These are phyloP conservation scores for Microchirus variegatus DNA, from an alignment of 2,797 vertebrate species.

Conservation along the genomic window DNA sequence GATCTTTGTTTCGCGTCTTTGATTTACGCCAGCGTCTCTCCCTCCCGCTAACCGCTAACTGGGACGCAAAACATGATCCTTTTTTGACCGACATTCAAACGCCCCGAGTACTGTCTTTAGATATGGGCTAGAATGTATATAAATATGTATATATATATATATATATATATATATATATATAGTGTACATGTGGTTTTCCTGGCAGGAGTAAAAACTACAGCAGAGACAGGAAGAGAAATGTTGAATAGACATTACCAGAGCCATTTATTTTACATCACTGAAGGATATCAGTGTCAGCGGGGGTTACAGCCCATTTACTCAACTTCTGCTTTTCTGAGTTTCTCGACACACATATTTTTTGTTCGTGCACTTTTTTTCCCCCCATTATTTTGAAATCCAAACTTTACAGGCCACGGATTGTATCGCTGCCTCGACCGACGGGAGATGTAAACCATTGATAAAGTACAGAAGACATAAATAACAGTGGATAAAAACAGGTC, in stretches of 20 bases:
- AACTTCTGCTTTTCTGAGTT: slow-evolving; percentile 37
- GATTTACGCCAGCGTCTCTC: slow-evolving; percentile 47
- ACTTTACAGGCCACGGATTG: background rate
- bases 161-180: slow-evolving; percentile 4
- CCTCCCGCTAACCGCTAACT: slow-evolving; percentile 44
- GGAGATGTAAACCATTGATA: background rate
- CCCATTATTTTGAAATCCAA: slow-evolving; percentile 15
- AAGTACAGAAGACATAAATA: no score
- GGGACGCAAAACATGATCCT: slow-evolving; percentile 57
- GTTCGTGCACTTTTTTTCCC: slow-evolving; percentile 11
- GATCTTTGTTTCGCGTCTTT: slow-evolving; percentile 59
- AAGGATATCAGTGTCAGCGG: slow-evolving; percentile 52
- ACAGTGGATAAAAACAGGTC: no score
- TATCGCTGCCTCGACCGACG: background rate
- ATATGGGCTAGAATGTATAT: slow-evolving; percentile 37
- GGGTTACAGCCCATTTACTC: slow-evolving; percentile 48
- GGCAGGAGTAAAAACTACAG: slow-evolving; percentile 27
- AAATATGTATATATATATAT: no score
- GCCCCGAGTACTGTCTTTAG: slow-evolving; percentile 56
- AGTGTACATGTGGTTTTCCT: slow-evolving; percentile 55
- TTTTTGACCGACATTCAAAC: slow-evolving; percentile 41
- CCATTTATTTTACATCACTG: slow-evolving; percentile 41
- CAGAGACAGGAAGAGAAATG: slow-evolving; percentile 51
- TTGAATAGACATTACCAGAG: slow-evolving; percentile 57
- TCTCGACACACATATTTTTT: slow-evolving; percentile 22